phyloP scores from a whole-genome alignment of 2,888 invertebrate genomes.

The Eupithecia pulchellata region DNA sequence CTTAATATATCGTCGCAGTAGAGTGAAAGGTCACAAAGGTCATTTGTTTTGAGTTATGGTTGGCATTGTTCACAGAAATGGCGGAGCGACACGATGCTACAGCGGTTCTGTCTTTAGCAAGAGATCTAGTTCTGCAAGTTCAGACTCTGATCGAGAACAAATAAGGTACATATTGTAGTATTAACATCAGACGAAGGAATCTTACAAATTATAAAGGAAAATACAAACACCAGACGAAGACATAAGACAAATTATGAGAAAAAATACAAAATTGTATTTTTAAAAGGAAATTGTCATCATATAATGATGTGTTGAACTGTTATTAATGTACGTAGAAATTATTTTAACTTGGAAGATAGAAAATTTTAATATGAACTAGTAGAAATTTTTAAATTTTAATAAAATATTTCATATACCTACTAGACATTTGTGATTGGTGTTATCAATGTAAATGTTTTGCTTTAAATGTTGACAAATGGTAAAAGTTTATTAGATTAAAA shows the following conservation, averaged over 20 bases:
- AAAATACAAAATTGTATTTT: slow-evolving; percentile 4
- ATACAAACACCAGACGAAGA: slow-evolving; percentile 6
- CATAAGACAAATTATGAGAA: not conserved
- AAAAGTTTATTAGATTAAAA: slow-evolving; percentile 8
- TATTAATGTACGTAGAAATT: slow-evolving; percentile 22
- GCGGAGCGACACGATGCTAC: slow-evolving; percentile 96
- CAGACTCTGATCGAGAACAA: slow-evolving; percentile 97
- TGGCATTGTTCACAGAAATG: slow-evolving; percentile 91
- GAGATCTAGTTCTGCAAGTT: slow-evolving; percentile 94
- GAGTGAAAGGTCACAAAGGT: not conserved
- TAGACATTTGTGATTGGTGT: slow-evolving; percentile 31
- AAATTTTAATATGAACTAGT: slow-evolving; percentile 31
- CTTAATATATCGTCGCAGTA: not conserved
- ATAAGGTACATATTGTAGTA: slow-evolving; percentile 73
- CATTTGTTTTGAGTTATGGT: not conserved
- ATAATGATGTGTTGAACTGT: slow-evolving; percentile 27
- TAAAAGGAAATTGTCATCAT: slow-evolving; percentile 18
- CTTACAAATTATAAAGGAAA: not conserved
- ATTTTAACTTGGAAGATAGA: slow-evolving; percentile 39
- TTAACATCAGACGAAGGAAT: slow-evolving; percentile 9
- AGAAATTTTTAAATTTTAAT: slow-evolving; percentile 34
- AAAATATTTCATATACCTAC: slow-evolving; percentile 29
- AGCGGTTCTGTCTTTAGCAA: slow-evolving; percentile 92
- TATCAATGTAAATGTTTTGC: slow-evolving; percentile 34
- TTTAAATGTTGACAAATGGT: slow-evolving; percentile 24